Conservation (phyloP, 2,113 vertebrate species). For the Anhinga anhinga region DNA sequence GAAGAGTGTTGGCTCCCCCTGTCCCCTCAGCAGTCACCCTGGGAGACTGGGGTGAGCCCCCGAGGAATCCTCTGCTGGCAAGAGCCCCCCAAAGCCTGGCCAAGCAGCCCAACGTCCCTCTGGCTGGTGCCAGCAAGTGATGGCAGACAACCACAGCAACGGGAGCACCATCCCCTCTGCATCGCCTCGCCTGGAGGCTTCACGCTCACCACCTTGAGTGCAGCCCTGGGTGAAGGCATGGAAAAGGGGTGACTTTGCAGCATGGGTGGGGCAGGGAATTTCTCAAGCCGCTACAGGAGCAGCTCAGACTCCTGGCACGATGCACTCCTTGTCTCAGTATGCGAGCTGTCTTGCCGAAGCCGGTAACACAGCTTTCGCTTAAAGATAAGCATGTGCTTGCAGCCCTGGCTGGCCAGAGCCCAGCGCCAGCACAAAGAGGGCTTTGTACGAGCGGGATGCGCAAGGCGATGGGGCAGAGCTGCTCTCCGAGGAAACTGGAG, state of each 20-base stretch:
- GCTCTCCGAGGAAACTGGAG: background rate
- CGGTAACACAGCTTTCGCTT: background rate
- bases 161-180: background rate
- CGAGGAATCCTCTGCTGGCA: background rate
- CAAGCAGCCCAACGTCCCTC: background rate
- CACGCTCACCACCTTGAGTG: rapidly evolving
- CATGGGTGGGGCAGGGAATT: background rate
- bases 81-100: background rate
- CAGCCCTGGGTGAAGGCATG: background rate
- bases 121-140: background rate
- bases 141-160: background rate
- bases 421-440: constrained; percentile 7
- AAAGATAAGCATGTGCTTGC: background rate
- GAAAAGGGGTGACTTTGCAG: background rate
- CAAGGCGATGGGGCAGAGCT: background rate
- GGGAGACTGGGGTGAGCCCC: background rate
- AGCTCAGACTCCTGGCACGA: background rate
- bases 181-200: rapidly evolving
- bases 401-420: constrained; percentile 36
- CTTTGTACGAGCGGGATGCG: background rate
- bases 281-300: background rate
- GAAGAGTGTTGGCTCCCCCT: rapidly evolving
- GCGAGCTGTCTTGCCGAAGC: background rate
- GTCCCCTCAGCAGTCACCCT: background rate
- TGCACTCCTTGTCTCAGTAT: rapidly evolving